Evolutionary conservation across 1,140 invertebrate species (phyloP), one percentile per base, ranked within the genome.

Genomic region (Drosophila tristis): DNA sequence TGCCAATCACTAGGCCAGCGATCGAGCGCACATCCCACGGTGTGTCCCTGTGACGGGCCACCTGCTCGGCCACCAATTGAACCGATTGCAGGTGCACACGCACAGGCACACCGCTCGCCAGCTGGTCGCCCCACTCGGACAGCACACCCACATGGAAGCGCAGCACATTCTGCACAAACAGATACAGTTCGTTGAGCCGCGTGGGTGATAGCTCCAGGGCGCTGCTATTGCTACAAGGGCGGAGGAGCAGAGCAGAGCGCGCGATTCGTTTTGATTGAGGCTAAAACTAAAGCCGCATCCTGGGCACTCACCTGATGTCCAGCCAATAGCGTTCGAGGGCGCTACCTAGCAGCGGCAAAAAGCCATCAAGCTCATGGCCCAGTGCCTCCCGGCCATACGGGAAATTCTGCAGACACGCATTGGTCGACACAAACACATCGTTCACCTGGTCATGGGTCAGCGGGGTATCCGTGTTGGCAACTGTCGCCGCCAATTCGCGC

Each of bases 1-100:
- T 74, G 2, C 74, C 82, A 3, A 86, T 65, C 0, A 68, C 48
- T 9, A 86, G 45, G 3, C 82, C 82, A 0, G 82, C 82, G 31
- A 86, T 68, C 8, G 82, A 81, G n/a, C 82, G 84, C 2, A 86
- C 82, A 57, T 86, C 82, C 82, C 82, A 86, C 0, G 82, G 82
- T 0, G 78, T 82, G 29, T 87, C 82, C 25, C 44, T 8, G n/a
- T 78, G 31, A 1, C 71, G 47, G 5, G 82, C 78, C 23, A 87
- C 71, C 6, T n/a, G 0, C 7, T 54, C n/a, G 2, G 78, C 74
- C 15, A 75, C 5, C 13, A 8, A 11, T 11, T 72, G 29, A 0
- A 80, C 2, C 11, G 13, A 20, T 2, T 2, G 20, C 20, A 20
- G 20, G 1, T 20, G 1, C n/a, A 23, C 15, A 29, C 5, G 11